These are phyloP conservation scores for Blastobasis adustella DNA, from an alignment of 2,888 invertebrate species.

Conservation along the genomic window DNA sequence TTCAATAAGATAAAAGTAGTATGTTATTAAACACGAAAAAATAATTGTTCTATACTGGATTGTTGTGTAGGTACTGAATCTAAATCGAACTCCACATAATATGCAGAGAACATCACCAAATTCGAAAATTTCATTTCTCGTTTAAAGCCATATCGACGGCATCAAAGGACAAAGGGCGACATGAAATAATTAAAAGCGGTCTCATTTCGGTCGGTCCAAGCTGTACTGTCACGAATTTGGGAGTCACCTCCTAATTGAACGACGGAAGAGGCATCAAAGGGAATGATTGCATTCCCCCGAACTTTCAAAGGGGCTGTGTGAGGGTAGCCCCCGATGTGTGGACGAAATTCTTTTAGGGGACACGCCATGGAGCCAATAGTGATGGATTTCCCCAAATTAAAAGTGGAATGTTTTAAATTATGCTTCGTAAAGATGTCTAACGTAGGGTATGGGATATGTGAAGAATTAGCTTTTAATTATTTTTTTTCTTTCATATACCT, in stretches of 20 bases:
- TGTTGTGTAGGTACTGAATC: no score
- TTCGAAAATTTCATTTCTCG: no score
- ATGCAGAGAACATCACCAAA: no score
- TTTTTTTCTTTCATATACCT: no score
- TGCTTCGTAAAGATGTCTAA: neutral
- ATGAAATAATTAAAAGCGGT: conserved; percentile 23
- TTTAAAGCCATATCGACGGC: no score
- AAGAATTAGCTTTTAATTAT: no score
- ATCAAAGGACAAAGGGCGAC: no score
- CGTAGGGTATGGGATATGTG: no score
- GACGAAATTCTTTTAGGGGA: conserved; percentile 61
- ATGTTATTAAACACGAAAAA: no score
- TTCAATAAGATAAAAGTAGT: no score
- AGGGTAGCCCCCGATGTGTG: conserved; percentile 62
- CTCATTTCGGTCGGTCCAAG: conserved; percentile 23
- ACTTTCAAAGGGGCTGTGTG: conserved; percentile 53
- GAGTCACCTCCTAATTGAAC: conserved; percentile 71
- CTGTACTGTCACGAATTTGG: conserved; percentile 48
- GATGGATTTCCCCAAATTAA: neutral
- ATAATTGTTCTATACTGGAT: no score
- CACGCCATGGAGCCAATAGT: conserved; percentile 16
- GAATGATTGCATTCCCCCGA: conserved; percentile 68
- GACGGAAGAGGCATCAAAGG: conserved; percentile 69
- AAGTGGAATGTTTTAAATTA: neutral
- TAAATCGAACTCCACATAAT: no score